These are phyloP conservation scores for Hycleus phaleratus DNA, from an alignment of 1,140 invertebrate genomes.

Conservation along the genomic window DNA sequence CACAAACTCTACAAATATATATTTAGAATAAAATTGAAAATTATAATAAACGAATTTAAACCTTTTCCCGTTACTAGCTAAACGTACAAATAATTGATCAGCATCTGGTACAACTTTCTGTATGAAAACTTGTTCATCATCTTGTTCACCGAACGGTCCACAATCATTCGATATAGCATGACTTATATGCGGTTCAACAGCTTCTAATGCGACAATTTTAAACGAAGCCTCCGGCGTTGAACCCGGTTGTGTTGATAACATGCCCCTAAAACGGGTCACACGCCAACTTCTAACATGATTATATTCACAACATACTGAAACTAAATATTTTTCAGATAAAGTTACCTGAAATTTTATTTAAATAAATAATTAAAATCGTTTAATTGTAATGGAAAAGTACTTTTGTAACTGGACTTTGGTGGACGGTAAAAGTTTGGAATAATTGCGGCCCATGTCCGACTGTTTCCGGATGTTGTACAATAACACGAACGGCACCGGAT, in stretches of 20 bases:
- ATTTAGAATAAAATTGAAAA: neutral
- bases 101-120: constrained; percentile 97
- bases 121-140: constrained; percentile 96
- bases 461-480: constrained; percentile 97
- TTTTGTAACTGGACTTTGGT: constrained; percentile 92
- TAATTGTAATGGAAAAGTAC: constrained; percentile 42
- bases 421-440: constrained; percentile 97
- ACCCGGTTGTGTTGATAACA: constrained; percentile 97
- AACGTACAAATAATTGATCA: constrained; percentile 85
- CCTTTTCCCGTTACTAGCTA: constrained; percentile 92
- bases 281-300: constrained; percentile 97
- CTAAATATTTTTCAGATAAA: constrained; percentile 91
- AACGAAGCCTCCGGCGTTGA: constrained; percentile 94
- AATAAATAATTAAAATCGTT: neutral
- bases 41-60: constrained; percentile 27
- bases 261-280: constrained; percentile 87
- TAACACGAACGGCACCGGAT: constrained; percentile 90
- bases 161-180: constrained; percentile 72
- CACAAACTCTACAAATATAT: constrained; percentile 67
- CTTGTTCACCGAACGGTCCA: constrained; percentile 95
- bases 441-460: constrained; percentile 95
- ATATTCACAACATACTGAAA: constrained; percentile 95
- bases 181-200: constrained; percentile 67
- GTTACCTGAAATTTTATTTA: constrained; percentile 60
- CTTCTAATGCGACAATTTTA: constrained; percentile 88